A percentile compares a stretch with the other conserved stretches of the same genome.
Evolutionary conservation across 64 coral and sea anemone genomes (phyloP).

Genomic region (Montipora sp.): DNA sequence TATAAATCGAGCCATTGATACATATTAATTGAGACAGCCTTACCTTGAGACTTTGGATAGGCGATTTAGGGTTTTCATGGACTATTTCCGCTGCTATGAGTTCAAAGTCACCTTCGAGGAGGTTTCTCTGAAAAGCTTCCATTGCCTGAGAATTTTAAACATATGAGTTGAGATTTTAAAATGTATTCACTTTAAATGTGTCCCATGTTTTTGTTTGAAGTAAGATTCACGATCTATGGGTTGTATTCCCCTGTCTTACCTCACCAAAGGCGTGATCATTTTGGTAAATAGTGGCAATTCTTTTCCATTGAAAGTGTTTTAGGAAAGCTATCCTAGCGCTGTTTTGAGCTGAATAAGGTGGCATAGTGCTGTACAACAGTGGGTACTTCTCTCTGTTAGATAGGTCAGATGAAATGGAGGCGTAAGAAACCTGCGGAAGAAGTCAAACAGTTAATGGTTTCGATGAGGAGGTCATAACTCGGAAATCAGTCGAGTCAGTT

Average conservation of each 20-base stretch:
- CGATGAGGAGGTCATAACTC: background rate
- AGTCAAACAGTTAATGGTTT: background rate
- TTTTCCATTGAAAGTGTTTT: conserved; percentile 53
- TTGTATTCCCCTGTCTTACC: conserved; percentile 7
- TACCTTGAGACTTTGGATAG: conserved; percentile 47
- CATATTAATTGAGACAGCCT: background rate
- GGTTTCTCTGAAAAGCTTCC: conserved; percentile 26
- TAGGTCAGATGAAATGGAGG: conserved; percentile 14
- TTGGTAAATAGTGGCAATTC: conserved; percentile 66
- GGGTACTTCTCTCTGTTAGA: conserved; percentile 41
- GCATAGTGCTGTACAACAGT: conserved; percentile 48
- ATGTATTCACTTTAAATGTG: no score
- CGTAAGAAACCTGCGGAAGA: conserved; percentile 65
- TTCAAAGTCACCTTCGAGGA: conserved; percentile 39
- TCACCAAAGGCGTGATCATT: conserved; percentile 33
- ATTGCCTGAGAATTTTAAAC: conserved; percentile 39
- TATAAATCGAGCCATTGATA: no score
- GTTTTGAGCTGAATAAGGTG: conserved; percentile 47
- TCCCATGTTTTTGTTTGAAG: no score
- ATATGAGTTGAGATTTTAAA: background rate
- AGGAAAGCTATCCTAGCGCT: conserved; percentile 57
- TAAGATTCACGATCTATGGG: no score
- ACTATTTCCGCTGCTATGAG: conserved; percentile 57
- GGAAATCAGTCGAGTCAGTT: no score
- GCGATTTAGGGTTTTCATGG: conserved; percentile 11